These are phyloP conservation scores for Acanthopagrus latus DNA, from an alignment of 2,797 vertebrate genomes.

Conservation along the genomic window DNA sequence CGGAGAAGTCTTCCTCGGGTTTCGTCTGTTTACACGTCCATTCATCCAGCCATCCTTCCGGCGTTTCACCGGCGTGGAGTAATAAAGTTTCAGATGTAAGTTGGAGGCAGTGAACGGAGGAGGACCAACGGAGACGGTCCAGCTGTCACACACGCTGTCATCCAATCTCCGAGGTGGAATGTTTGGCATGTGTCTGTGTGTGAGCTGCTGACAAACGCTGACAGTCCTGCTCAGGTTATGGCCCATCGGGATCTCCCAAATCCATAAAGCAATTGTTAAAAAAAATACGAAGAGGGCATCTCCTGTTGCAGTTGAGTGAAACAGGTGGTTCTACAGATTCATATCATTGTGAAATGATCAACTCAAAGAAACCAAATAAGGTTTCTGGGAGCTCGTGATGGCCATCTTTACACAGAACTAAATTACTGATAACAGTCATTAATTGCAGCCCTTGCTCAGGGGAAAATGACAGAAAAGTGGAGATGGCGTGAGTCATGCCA, in stretches of 20 bases:
- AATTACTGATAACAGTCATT: background rate
- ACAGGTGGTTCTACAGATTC: background rate
- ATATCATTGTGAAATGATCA: background rate
- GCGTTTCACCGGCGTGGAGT: constrained; percentile 20
- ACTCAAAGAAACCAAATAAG: background rate
- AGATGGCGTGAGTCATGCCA: background rate
- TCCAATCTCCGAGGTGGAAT: constrained; percentile 11
- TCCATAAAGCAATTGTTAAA: constrained; percentile 6
- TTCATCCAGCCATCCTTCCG: constrained; percentile 27
- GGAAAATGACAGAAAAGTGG: background rate
- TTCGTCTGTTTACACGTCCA: constrained; percentile 57
- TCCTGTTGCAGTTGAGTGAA: background rate
- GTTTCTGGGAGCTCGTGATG: background rate
- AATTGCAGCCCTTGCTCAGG: background rate
- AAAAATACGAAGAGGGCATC: background rate
- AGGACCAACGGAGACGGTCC: constrained; percentile 14
- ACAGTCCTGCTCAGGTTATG: constrained; percentile 3
- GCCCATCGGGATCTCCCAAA: background rate
- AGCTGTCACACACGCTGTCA: constrained; percentile 36
- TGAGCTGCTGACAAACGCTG: constrained; percentile 14
- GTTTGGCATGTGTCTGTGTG: constrained; percentile 11
- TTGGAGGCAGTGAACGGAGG: constrained; percentile 22
- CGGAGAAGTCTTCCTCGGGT: constrained; percentile 40
- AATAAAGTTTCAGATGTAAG: constrained; percentile 46
- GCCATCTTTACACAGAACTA: background rate